Conservation (phyloP, 2,797 vertebrate genomes). For the Molossus alvarezi region DNA sequence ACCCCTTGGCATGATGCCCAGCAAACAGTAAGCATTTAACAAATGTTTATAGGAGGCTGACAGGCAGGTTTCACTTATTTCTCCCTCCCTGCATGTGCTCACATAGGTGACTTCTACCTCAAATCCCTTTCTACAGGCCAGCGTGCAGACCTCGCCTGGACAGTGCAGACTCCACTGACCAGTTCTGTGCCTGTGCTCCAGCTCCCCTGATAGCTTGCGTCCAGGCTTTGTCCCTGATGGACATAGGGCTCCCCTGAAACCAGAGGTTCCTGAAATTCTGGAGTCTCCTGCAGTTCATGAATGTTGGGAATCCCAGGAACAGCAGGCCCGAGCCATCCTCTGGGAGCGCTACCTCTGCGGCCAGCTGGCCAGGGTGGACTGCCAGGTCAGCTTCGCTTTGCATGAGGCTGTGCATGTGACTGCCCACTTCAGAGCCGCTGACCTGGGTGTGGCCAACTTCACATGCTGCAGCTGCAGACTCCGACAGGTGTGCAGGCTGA, state of each 20-base stretch:
- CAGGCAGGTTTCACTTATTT: background rate
- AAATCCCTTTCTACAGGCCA: background rate
- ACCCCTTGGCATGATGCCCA: background rate
- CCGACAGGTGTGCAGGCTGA: conserved; percentile 95
- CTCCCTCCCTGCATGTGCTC: background rate
- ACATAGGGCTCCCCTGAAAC: conserved; percentile 89
- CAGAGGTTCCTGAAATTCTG: conserved; percentile 68
- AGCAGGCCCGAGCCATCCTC: conserved; percentile 90
- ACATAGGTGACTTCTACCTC: background rate
- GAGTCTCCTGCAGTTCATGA: background rate
- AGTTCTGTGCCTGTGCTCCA: conserved; percentile 91
- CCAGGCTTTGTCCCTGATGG: conserved; percentile 93
- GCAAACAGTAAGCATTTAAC: background rate
- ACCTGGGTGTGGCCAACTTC: conserved; percentile 95
- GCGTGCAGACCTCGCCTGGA: background rate
- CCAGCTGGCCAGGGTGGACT: conserved; percentile 91
- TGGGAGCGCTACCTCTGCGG: conserved; percentile 93
- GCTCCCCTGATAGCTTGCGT: conserved; percentile 93
- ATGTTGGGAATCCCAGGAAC: conserved; percentile 85
- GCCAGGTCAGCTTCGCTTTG: conserved; percentile 91
- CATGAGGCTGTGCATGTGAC: conserved; percentile 92
- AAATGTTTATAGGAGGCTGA: background rate
- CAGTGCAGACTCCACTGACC: conserved; percentile 81
- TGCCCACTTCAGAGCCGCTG: conserved; percentile 92
- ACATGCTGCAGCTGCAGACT: conserved; percentile 94